A percentile compares a stretch with the other conserved stretches of the same genome.
Conservation (phyloP, 1,140 invertebrate species). For the Drosophila mayri region DNA sequence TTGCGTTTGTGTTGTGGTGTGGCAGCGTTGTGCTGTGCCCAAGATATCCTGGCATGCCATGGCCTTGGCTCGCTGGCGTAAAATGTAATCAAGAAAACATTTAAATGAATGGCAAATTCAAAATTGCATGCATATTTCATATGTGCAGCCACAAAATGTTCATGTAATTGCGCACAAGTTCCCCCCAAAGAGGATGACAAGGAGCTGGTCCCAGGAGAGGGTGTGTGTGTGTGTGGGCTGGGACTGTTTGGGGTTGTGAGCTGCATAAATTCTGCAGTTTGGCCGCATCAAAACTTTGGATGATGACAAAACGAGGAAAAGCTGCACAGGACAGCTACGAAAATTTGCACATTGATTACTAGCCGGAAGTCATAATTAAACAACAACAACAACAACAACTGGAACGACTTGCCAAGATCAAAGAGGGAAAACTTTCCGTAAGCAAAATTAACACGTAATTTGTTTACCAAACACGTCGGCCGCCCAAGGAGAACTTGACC, state of each 20-base stretch:
- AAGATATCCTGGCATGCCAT: slow-evolving; percentile 22
- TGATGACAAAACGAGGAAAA: slow-evolving; percentile 46
- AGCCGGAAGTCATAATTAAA: slow-evolving; percentile 82
- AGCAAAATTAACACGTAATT: slow-evolving; percentile 79
- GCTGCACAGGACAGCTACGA: slow-evolving; percentile 40
- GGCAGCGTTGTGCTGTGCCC: not conserved
- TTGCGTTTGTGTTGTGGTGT: slow-evolving; percentile 5
- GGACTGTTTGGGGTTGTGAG: slow-evolving; percentile 25
- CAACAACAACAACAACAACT: slow-evolving; percentile 51
- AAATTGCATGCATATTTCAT: slow-evolving; percentile 83
- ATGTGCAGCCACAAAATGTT: slow-evolving; percentile 81
- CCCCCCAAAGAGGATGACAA: slow-evolving; percentile 29
- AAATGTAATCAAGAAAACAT: slow-evolving; percentile 82
- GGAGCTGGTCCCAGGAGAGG: slow-evolving; percentile 6
- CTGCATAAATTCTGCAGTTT: slow-evolving; percentile 71
- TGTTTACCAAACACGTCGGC: slow-evolving; percentile 78
- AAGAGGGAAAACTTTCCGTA: slow-evolving; percentile 59
- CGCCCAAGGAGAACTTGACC: slow-evolving; percentile 61
- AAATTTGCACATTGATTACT: slow-evolving; percentile 82
- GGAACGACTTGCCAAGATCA: slow-evolving; percentile 19
- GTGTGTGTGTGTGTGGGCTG: not conserved
- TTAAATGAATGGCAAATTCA: slow-evolving; percentile 82
- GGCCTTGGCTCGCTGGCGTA: slow-evolving; percentile 49
- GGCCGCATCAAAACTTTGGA: slow-evolving; percentile 62
- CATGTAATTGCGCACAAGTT: slow-evolving; percentile 78